Evolutionary conservation across 2,797 vertebrate species (phyloP).

Genomic region (Clarias platycephalus): DNA sequence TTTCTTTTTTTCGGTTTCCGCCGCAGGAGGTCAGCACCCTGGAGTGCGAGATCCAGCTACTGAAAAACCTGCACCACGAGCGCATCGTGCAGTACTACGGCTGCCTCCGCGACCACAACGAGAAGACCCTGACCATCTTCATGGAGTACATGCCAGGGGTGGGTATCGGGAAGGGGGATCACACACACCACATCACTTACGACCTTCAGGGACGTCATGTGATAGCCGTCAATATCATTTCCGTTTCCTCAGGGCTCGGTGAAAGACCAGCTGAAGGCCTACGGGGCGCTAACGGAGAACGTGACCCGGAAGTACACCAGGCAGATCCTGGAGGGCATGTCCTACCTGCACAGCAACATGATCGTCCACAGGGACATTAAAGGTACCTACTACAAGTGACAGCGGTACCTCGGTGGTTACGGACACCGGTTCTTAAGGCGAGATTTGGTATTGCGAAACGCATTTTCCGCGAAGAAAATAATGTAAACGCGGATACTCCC

Average conservation of each 20-base stretch:
- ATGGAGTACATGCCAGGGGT: constrained; percentile 99
- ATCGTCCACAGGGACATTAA: constrained; percentile 99
- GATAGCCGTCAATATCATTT: background rate
- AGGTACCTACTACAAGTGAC: constrained; percentile 68
- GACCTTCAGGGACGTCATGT: too few relatives aligned
- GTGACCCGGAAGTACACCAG: constrained; percentile 94
- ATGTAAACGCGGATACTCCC: too few relatives aligned
- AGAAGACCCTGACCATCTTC: constrained; percentile 96
- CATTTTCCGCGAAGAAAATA: too few relatives aligned
- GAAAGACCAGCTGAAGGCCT: constrained; percentile 96
- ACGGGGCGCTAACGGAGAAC: constrained; percentile 94
- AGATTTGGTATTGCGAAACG: too few relatives aligned
- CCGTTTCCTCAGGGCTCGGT: constrained; percentile 84
- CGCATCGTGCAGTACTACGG: constrained; percentile 96
- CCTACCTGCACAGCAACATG: constrained; percentile 98
- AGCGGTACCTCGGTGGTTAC: too few relatives aligned
- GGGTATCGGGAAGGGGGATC: constrained; percentile 49
- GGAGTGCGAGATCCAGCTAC: constrained; percentile 96
- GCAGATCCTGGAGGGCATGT: constrained; percentile 96
- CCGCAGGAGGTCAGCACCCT: constrained; percentile 91
- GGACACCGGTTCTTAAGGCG: too few relatives aligned
- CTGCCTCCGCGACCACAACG: constrained; percentile 87
- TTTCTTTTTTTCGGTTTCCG: background rate
- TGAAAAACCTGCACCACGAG: constrained; percentile 95
- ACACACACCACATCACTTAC: background rate